Conservation (phyloP, 2,797 vertebrate genomes). For the Catharus ustulatus region DNA sequence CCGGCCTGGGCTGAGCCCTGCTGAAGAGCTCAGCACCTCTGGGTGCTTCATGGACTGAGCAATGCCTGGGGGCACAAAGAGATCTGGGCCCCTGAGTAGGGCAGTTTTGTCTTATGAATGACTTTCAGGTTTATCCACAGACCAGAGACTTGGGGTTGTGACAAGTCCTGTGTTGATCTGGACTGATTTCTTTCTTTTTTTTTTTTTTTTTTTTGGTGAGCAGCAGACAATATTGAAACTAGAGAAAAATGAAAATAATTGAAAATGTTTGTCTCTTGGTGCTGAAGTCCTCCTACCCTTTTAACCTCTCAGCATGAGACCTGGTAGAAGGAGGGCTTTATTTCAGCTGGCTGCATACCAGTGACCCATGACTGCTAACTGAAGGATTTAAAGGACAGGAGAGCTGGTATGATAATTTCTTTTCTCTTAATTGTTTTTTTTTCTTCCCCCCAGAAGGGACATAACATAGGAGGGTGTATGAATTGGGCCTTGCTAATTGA, state of each 20-base stretch:
- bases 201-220: background rate
- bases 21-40: background rate
- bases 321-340: background rate
- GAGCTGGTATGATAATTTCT: background rate
- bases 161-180: background rate
- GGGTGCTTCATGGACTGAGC: background rate
- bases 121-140: background rate
- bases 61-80: background rate
- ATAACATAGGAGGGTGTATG: background rate
- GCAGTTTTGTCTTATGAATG: background rate
- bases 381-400: background rate
- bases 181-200: background rate
- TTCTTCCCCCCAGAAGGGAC: background rate
- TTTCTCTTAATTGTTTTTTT: background rate
- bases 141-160: background rate
- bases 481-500: background rate
- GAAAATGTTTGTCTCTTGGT: background rate
- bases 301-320: background rate
- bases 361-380: background rate
- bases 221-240: background rate
- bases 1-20: rapidly evolving
- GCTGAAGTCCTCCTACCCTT: background rate
- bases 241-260: background rate
- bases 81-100: background rate
- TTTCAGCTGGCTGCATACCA: background rate